Evolutionary conservation across 1,140 invertebrate species (phyloP), one percentile per base, ranked within the genome.

Genomic region (Octopus bimaculoides): DNA sequence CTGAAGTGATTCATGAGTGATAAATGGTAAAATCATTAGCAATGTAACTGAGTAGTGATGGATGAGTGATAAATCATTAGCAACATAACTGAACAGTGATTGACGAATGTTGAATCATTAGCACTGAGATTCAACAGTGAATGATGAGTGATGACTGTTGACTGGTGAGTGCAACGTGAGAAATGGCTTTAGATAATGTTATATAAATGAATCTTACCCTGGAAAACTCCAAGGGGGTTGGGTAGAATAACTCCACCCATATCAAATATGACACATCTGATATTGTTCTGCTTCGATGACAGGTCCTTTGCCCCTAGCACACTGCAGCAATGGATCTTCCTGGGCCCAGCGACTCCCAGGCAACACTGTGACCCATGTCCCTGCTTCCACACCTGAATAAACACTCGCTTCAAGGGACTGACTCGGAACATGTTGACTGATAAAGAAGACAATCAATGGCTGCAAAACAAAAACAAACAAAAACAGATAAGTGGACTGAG

Each of bases 191-290:
- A 3, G 3, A 41, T 41, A 41, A 41, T 41, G 26, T 41, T 41
- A 41, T 41, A 41, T 41, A 41, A 41, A 41, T 41, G 26, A 41
- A 41, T 41, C 79, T 74, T 82, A 89, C 89, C 84, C 85, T 80
- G 78, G 83, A 90, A 90, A 8, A 85, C 41, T 14, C 75, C 69
- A 61, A 85, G 78, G 26, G 90, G 90, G 8, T 84, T 82, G 52
- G 89, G 89, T 6, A 90, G 77, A 8, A 91, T 77, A 9, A 91
- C 90, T 53, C 90, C 90, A 41, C 90, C 90, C 86, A 91, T 85
- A 78, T 91, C 90, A 87, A 91, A 91, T 76, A 91, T 88, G 5
- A 90, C 89, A 55, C 89, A 88, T 80, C 88, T 89, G 66, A 81
- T 80, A 41, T 41, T 41, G 0, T n/a, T 71, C 77, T 61, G 20